phyloP scores from a whole-genome alignment of 2,797 vertebrate genomes.

The Loris lydekkerianus region DNA sequence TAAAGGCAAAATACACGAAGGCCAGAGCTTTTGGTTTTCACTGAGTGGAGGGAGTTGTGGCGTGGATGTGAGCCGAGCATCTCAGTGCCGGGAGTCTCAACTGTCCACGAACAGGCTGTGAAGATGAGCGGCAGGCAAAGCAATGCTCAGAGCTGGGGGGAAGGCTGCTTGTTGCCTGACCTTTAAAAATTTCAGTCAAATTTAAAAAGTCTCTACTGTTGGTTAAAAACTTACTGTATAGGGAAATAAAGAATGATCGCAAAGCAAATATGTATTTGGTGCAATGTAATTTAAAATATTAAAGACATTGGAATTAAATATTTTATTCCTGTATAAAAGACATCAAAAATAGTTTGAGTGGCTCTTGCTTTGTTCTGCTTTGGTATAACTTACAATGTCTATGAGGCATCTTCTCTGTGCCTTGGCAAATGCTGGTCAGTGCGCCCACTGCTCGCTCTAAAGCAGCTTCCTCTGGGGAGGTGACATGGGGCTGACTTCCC shows the following conservation, averaged over 20 bases:
- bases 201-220: background rate
- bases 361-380: background rate
- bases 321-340: constrained; percentile 38
- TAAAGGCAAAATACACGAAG: constrained; percentile 38
- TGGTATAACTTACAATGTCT: background rate
- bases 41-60: background rate
- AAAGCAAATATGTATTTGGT: background rate
- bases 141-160: background rate
- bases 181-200: constrained; percentile 13
- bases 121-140: background rate
- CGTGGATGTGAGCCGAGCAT: fast-evolving
- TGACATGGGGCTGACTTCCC: background rate
- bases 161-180: background rate
- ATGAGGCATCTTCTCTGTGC: background rate
- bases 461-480: background rate
- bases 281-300: background rate
- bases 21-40: background rate
- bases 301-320: background rate
- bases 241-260: background rate
- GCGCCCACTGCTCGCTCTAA: background rate
- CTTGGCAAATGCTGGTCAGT: constrained; percentile 2
- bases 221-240: background rate
- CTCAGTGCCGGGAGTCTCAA: background rate
- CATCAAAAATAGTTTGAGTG: background rate
- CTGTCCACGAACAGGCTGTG: background rate